These are phyloP conservation scores for Pantherophis guttatus DNA, from an alignment of 2,113 vertebrate genomes.

Conservation along the genomic window DNA sequence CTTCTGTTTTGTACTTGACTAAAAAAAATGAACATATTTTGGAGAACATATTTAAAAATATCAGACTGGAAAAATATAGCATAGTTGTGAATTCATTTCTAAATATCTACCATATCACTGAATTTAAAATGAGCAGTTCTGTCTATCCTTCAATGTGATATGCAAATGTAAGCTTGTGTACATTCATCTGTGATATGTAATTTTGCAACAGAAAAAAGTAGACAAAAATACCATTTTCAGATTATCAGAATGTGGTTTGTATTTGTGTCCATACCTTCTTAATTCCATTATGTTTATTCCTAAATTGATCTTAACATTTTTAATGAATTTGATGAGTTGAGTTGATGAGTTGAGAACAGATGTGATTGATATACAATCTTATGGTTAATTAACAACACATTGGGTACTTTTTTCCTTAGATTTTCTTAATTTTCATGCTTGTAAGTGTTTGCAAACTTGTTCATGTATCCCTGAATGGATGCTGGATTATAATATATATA, in stretches of 20 bases:
- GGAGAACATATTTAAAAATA: accelerated
- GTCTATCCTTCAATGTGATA: neutral
- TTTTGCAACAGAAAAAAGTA: neutral
- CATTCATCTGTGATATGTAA: neutral
- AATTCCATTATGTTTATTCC: neutral
- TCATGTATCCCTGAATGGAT: neutral
- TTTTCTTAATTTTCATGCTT: neutral
- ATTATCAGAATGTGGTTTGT: neutral
- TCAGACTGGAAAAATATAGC: accelerated
- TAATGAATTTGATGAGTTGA: neutral
- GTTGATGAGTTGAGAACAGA: neutral
- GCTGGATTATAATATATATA: neutral
- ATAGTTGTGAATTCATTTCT: neutral
- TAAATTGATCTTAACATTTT: neutral
- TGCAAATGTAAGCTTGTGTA: neutral
- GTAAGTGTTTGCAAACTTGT: neutral
- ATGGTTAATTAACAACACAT: neutral
- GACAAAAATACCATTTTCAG: neutral
- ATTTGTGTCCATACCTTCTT: neutral
- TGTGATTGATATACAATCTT: neutral
- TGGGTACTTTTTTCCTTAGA: neutral
- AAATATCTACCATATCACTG: neutral
- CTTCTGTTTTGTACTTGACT: neutral
- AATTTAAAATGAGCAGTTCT: constrained; percentile 17
- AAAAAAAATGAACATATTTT: neutral